A percentile compares a stretch with the other conserved stretches of the same genome.
phyloP scores from a whole-genome alignment of 2,797 vertebrate genomes.

The Pagetopsis macropterus region DNA sequence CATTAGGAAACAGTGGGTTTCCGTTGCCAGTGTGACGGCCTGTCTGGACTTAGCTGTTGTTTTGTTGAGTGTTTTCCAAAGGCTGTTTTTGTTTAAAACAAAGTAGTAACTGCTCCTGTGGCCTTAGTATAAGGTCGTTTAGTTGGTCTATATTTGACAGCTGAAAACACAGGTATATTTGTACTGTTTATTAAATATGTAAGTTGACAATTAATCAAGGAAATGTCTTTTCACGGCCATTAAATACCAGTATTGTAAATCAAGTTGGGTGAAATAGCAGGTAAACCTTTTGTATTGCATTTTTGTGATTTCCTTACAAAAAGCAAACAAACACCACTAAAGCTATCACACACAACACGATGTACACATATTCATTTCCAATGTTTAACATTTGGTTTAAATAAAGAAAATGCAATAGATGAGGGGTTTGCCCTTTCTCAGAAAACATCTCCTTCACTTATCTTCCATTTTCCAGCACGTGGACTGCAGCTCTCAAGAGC shows the following conservation, averaged over 20 bases:
- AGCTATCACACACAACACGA: slow-evolving; percentile 13
- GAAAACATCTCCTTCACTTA: slow-evolving; percentile 25
- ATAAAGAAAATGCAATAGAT: slow-evolving; percentile 4
- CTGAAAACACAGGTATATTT: slow-evolving; percentile 2
- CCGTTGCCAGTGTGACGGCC: not conserved
- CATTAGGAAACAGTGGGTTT: slow-evolving; percentile 32
- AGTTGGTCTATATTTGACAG: not conserved
- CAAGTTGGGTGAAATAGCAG: not conserved
- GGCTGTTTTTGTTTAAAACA: slow-evolving; percentile 32
- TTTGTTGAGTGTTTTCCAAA: slow-evolving; percentile 40
- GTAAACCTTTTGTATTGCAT: slow-evolving; percentile 7
- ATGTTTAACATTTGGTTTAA: slow-evolving; percentile 32
- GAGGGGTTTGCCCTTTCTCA: slow-evolving; percentile 32
- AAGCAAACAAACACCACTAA: slow-evolving; percentile 16
- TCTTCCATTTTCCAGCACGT: slow-evolving; percentile 13
- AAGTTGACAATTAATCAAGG: not conserved
- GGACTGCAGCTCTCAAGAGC: slow-evolving; percentile 9
- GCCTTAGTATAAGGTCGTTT: slow-evolving; percentile 3
- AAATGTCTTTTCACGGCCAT: slow-evolving; percentile 11
- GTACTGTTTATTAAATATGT: not conserved
- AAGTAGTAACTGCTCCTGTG: slow-evolving; percentile 28
- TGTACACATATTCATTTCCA: slow-evolving; percentile 26
- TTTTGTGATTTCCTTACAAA: not conserved
- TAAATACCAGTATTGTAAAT: slow-evolving; percentile 3
- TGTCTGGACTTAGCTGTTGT: slow-evolving; percentile 35